phyloP scores from a whole-genome alignment of 2,113 vertebrate genomes.

The Sylvietta virens region DNA sequence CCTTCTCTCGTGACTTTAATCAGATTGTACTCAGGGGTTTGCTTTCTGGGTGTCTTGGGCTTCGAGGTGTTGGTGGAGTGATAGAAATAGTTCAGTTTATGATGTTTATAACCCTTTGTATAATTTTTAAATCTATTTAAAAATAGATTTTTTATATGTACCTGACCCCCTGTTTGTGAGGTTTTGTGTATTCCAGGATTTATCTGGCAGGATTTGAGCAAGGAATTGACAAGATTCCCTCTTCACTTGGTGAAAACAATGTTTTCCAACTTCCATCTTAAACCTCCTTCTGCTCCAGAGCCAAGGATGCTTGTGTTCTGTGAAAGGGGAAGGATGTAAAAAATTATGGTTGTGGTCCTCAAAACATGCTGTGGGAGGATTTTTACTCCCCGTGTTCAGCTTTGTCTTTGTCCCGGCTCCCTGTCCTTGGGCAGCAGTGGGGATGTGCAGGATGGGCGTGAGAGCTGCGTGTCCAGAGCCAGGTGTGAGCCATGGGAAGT shows the following conservation, averaged over 20 bases:
- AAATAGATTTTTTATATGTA: too few relatives aligned
- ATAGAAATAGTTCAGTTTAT: not conserved
- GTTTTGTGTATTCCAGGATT: not conserved
- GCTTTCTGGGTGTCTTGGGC: not conserved
- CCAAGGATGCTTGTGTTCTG: not conserved
- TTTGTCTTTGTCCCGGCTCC: not conserved
- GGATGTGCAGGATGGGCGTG: not conserved
- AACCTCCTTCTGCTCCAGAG: not conserved
- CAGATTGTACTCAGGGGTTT: not conserved
- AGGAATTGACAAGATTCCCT: not conserved
- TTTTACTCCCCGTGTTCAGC: accelerated
- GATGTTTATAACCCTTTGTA: not conserved
- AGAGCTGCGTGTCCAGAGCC: accelerated
- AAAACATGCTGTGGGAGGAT: not conserved
- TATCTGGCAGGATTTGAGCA: not conserved
- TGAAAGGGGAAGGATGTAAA: not conserved
- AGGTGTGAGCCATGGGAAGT: not conserved
- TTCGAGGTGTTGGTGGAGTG: not conserved
- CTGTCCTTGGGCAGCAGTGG: not conserved
- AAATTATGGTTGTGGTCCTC: not conserved
- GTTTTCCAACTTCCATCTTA: not conserved
- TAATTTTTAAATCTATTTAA: too few relatives aligned
- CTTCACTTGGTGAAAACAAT: not conserved
- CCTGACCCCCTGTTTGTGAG: not conserved
- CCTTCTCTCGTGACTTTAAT: not conserved